A percentile compares a stretch with the other conserved stretches of the same genome.
phyloP scores from a whole-genome alignment of 2,113 vertebrate species.

The Chiloscyllium plagiosum region DNA sequence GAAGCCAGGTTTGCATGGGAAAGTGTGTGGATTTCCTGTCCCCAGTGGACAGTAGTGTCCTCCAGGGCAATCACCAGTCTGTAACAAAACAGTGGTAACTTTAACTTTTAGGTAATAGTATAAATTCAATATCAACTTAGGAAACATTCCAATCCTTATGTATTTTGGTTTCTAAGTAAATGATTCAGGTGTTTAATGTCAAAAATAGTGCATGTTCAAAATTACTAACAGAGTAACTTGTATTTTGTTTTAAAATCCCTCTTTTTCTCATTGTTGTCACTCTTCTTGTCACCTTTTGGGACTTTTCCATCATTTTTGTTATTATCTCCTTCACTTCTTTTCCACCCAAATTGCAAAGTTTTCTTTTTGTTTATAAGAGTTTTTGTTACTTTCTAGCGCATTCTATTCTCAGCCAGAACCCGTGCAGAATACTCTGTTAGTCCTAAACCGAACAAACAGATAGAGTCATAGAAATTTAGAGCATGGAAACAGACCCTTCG shows the following conservation, averaged over 20 bases:
- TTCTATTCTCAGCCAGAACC: not conserved
- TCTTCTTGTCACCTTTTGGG: not conserved
- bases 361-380: not conserved
- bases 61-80: slow-evolving; percentile 73
- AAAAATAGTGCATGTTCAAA: not conserved
- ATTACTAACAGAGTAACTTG: not conserved
- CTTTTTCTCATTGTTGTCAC: not conserved
- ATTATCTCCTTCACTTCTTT: not conserved
- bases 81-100: slow-evolving; percentile 39
- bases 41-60: slow-evolving; percentile 70
- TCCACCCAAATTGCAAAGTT: not conserved
- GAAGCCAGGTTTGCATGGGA: slow-evolving; percentile 65
- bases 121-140: not conserved
- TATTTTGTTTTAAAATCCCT: not conserved
- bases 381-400: not conserved
- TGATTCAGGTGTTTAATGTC: not conserved
- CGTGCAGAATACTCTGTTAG: not conserved
- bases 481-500: too few relatives aligned
- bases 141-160: not conserved
- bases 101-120: too few relatives aligned
- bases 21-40: slow-evolving; percentile 67
- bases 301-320: not conserved
- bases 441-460: not conserved
- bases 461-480: too few relatives aligned
- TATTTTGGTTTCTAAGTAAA: not conserved